Conservation (phyloP, 1,140 invertebrate species). For the Dendroctonus valens region DNA sequence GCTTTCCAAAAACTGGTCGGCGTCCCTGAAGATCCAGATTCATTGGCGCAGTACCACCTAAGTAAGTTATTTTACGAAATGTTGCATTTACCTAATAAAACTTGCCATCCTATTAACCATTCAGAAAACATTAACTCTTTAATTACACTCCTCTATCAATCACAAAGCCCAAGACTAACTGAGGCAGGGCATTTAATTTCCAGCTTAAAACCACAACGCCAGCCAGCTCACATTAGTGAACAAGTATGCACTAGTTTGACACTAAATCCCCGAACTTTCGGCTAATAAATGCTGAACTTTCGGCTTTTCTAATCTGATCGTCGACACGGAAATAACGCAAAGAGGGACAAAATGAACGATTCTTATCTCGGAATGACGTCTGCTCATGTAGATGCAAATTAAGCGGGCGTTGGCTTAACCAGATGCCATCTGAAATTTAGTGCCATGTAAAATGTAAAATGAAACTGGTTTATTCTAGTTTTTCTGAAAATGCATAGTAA, state of each 20-base stretch:
- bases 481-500: too few relatives aligned
- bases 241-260: not conserved
- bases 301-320: too few relatives aligned
- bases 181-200: not conserved
- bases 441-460: not conserved
- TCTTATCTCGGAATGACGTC: not conserved
- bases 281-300: too few relatives aligned
- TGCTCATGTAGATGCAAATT: constrained; percentile 3
- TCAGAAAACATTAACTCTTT: too few relatives aligned
- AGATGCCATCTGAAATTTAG: not conserved
- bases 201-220: not conserved
- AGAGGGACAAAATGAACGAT: not conserved
- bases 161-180: too few relatives aligned
- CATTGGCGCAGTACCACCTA: constrained; percentile 76
- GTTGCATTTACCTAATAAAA: too few relatives aligned
- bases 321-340: too few relatives aligned
- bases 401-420: not conserved
- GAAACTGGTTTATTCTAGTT: not conserved
- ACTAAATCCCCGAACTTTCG: too few relatives aligned
- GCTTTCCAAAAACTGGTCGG: constrained; percentile 68
- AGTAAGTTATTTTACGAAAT: constrained; percentile 59
- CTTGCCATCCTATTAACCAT: too few relatives aligned
- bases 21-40: constrained; percentile 52
- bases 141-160: too few relatives aligned
- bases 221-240: not conserved